These are phyloP conservation scores for Xiphias gladius DNA, from an alignment of 2,113 vertebrate species.

Conservation along the genomic window DNA sequence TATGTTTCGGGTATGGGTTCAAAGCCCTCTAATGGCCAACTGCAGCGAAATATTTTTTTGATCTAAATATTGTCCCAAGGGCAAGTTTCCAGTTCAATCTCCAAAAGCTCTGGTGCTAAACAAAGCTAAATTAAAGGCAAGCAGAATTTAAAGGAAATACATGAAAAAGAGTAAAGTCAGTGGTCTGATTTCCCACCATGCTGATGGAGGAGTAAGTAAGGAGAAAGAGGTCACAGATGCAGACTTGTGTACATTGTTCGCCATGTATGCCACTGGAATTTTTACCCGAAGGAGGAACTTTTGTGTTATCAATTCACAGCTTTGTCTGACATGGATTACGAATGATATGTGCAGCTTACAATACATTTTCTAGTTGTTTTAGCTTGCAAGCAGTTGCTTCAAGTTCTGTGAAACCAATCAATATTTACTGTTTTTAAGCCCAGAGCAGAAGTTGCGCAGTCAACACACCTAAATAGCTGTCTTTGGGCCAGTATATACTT, in stretches of 20 bases:
- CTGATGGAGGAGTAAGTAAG: neutral
- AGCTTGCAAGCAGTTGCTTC: conserved; percentile 38
- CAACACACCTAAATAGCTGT: conserved; percentile 64
- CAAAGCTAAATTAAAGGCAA: conserved; percentile 60
- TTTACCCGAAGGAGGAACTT: neutral
- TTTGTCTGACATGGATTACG: conserved; percentile 40
- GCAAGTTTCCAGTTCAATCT: conserved; percentile 64
- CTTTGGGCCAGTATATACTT: conserved; percentile 56
- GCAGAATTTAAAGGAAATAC: conserved; percentile 49
- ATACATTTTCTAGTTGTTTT: conserved; percentile 47
- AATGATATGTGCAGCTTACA: conserved; percentile 35
- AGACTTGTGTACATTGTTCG: conserved; percentile 4
- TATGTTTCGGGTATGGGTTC: conserved; percentile 49
- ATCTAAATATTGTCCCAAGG: conserved; percentile 56
- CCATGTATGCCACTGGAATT: neutral
- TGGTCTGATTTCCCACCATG: conserved; percentile 6
- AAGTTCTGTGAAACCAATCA: conserved; percentile 50
- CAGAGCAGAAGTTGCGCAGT: conserved; percentile 60
- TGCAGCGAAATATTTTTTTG: conserved; percentile 54
- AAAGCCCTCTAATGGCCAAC: conserved; percentile 56
- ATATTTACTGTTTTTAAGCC: conserved; percentile 68
- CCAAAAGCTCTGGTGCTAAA: conserved; percentile 51
- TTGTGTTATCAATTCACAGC: conserved; percentile 5
- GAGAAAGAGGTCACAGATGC: conserved; percentile 19
- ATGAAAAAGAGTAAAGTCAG: conserved; percentile 27